A percentile compares a stretch with the other conserved stretches of the same genome.
Conservation (phyloP, 2,113 vertebrate species). For the Uropsilus gracilis region DNA sequence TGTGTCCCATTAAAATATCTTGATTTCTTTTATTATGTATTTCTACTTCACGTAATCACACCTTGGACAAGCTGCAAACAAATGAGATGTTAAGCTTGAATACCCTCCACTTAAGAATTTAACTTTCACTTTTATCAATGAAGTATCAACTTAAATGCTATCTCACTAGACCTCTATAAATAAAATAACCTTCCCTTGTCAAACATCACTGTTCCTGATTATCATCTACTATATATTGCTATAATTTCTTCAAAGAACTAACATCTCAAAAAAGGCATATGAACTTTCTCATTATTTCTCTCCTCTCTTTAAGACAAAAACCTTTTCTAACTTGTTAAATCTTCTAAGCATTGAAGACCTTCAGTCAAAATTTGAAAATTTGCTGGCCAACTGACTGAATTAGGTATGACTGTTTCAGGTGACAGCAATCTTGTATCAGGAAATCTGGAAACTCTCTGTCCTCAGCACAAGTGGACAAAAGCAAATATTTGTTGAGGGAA, state of each 20-base stretch:
- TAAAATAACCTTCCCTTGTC: background rate
- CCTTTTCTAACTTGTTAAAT: background rate
- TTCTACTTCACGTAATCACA: background rate
- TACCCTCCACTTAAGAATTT: background rate
- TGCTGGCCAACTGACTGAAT: background rate
- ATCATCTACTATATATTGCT: background rate
- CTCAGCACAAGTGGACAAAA: background rate
- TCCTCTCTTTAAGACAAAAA: background rate
- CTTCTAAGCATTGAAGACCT: background rate
- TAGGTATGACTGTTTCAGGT: background rate
- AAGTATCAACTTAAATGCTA: background rate
- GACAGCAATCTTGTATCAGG: background rate
- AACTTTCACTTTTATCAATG: background rate
- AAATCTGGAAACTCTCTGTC: background rate
- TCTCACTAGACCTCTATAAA: background rate
- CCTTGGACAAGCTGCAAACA: background rate
- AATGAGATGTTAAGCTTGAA: too few species aligned
- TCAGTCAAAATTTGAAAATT: background rate
- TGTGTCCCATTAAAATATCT: background rate
- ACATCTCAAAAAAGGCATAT: background rate
- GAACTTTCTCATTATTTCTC: background rate
- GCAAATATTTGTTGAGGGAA: slow-evolving; percentile 19
- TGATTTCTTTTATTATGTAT: background rate
- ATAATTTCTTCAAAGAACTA: background rate
- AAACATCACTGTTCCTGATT: background rate